phyloP scores from a whole-genome alignment of 2,113 vertebrate genomes.

The Pelecanus crispus region DNA sequence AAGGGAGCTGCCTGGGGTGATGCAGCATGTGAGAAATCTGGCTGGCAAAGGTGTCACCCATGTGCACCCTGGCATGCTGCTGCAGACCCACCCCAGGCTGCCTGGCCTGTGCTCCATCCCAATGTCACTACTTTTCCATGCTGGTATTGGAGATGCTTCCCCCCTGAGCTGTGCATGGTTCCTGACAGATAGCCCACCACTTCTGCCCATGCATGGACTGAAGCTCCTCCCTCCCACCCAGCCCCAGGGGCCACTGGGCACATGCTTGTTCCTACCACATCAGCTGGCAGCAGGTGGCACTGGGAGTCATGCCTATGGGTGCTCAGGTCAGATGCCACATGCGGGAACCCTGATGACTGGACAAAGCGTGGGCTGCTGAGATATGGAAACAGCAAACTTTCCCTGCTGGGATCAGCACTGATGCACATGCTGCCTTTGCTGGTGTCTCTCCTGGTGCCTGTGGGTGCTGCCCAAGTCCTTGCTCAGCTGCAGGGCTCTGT shows the following conservation, averaged over 20 bases:
- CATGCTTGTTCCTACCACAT: background rate
- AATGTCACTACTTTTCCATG: background rate
- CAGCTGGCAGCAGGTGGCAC: background rate
- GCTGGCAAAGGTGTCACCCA: background rate
- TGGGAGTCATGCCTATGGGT: background rate
- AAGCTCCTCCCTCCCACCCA: background rate
- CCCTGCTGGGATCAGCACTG: background rate
- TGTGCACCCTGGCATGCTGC: background rate
- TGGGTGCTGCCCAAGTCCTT: background rate
- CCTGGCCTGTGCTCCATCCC: background rate
- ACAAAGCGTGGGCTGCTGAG: rapidly evolving
- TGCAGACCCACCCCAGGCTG: background rate
- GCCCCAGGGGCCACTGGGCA: background rate
- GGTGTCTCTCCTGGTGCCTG: background rate
- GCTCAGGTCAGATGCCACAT: rapidly evolving
- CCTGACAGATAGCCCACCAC: background rate
- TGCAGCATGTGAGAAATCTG: background rate
- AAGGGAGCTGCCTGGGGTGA: background rate
- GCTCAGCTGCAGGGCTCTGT: background rate
- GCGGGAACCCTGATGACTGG: background rate
- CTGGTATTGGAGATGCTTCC: background rate
- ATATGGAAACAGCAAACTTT: background rate
- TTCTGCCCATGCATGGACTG: background rate
- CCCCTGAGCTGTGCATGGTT: rapidly evolving
- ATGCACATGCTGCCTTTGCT: rapidly evolving